Base-by-base conservation (phyloP, 2,888 invertebrate genomes). In the Ochropleura leucogaster region DNA sequence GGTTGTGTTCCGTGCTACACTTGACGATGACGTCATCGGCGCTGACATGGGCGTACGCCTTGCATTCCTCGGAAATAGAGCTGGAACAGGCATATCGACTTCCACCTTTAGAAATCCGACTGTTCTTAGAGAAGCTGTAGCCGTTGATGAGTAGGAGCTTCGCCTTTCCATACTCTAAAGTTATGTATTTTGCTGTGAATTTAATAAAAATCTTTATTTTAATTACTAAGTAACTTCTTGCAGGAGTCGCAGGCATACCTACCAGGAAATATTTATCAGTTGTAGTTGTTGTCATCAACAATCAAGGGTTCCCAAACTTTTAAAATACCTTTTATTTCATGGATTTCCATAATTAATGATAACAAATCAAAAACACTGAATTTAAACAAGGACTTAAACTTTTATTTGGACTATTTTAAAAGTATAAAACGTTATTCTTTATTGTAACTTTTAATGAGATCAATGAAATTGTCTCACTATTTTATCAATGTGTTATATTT, bases 51-150 rank as follows among this genome's bases (percentile, higher is more conserved):
- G 78, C 78, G 40, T 47, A 81, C 0, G 87, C 87, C 53, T 79
- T 84, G 53, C 87, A 88, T 0, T 64, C 49, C 20, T 68, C 80
- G 7, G 79, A 64, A 0, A 70, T 18, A 1, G 10, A 40, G 5
- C 75, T 85, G 9, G 92, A 92, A 71, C 93, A 93, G 0, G 81
- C 83, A 79, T 89, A 93, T 0, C 91, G 83, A 6, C 59, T 74
- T 0, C 89, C 88, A 0, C 89, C 89, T 2, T 72, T 72, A 0
- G 81, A 16, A 18, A 87, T 49, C 7, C 46, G 44, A 14, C 88
- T 85, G 44, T 86, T 88, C 55, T 77, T 90, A 65, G 82, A 89
- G 69, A 85, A 92, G 2, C 89, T 89, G 65, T 88, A 91, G 0
- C 85, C 86, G 14, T 89, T 57, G n/a, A 87, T 77, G 18, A 87